These are phyloP conservation scores for Eupithecia exiguata DNA, from an alignment of 2,888 invertebrate species.

Conservation along the genomic window DNA sequence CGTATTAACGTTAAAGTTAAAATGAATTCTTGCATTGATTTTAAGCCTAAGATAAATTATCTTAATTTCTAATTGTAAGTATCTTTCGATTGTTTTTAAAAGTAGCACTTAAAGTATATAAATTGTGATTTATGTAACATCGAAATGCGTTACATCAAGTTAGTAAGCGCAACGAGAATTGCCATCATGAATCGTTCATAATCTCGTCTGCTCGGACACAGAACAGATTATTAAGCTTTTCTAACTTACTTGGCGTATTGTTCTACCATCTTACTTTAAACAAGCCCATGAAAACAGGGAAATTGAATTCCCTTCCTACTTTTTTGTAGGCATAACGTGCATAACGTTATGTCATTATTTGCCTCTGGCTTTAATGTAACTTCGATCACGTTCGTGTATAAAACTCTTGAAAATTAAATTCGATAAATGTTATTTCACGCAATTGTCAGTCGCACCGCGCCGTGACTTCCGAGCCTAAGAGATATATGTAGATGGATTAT, in stretches of 20 bases:
- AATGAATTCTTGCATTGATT: slow-evolving; percentile 6
- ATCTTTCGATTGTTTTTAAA: neutral
- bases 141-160: neutral
- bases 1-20: slow-evolving; percentile 16
- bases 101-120: neutral
- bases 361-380: neutral
- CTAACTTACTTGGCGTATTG: neutral
- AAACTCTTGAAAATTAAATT: no score
- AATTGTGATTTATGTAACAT: neutral
- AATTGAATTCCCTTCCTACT: neutral
- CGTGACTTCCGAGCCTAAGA: neutral
- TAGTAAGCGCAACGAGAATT: neutral
- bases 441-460: neutral
- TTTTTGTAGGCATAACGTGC: neutral
- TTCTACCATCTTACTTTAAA: neutral
- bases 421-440: neutral
- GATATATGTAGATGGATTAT: no score
- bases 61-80: slow-evolving; percentile 22
- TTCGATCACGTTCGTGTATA: neutral
- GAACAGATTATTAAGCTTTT: neutral
- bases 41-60: slow-evolving; percentile 4
- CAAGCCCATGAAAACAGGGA: neutral
- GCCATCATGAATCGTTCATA: neutral
- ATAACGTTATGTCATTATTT: neutral
- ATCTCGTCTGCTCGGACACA: neutral